Base-by-base conservation (phyloP, 2,797 vertebrate species). In the Nothura maculosa region DNA sequence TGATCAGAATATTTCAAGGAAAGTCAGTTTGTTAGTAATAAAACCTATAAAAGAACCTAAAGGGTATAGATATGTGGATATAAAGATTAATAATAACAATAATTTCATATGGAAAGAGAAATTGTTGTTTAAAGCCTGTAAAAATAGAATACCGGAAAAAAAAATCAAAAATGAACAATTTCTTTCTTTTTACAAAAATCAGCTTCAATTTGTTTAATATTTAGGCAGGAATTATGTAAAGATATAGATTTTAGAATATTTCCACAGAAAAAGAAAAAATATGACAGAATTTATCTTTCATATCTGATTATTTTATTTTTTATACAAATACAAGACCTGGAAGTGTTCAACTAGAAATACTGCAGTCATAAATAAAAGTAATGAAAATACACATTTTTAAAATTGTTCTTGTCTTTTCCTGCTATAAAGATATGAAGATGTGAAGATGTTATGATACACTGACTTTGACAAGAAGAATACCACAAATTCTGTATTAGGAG, bases 281-380 rank as follows among this genome's bases (percentile, higher is more conserved):
- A 62, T 77, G 22, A 34, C 70, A 72, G 38, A 87, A 62, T 66
- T 28, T 79, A 66, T 32, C 9, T 54, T 77, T 67, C 30, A 38
- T 66, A 6, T 1, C 27, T 52, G 11, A 3, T 86, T 72, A 80
- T 86, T 88, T 73, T 45, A 75, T 64, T 85, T 93, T 92, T 81
- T 81, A 94, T 85, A 48, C 66, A 36, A 87, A 60, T 42, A 78
- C 68, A 45, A 73, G 13, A 1, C 45, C 30, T 48, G 18, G 3
- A 8, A 67, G 30, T 28, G 24, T 89, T 77, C 40, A 18, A 22
- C 6, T 36, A 17, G n/a, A 77, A 78, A 77, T 55, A n/a, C 21
- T 30, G 8, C 5, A 81, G 21, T 50, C 42, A 48, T 78, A 78
- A 87, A 52, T 34, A 58, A 74, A 74, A 11, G 2, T 18, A 69